Base-by-base conservation (phyloP, 1,140 invertebrate species). In the Daktulosphaira vitifoliae region DNA sequence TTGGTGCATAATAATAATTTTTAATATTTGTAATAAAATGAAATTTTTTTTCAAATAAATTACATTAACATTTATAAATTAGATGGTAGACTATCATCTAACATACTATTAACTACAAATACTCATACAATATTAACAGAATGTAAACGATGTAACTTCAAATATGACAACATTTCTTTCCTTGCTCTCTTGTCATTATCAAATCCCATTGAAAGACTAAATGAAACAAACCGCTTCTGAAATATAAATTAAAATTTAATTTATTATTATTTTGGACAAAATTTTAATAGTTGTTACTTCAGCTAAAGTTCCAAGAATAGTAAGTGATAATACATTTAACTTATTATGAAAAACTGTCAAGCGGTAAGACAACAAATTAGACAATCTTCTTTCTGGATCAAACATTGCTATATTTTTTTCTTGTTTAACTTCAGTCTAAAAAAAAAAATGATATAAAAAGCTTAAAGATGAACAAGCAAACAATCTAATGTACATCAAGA, bases 301-400 rank as follows among this genome's bases (percentile, higher is more conserved):
- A 46, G 56, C 56, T n/a, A 62, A 39, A 22, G 56, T 62, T 15
- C 56, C 25, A 22, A 62, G 56, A 48, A 62, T 62, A 22, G 56
- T 62, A 8, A 62, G 42, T 15, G 56, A 62, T 22, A 62, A 62
- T 48, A 25, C 46, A 29, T 22, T 62, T 20, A 62, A 33, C 20
- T 62, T 62, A 9, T 62, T 62, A 20, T 62, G 56, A 62, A 62
- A 62, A n/a, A 48, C 56, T n/a, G 56, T 62, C 42, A 62, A 48
- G 1, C 56, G 42, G 44, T 62, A 62, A 20, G 56, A 62, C 29
- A 62, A 62, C 2, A 62, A 62, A 62, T 46, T 25, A 13, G 56
- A 22, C 3, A 62, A 42, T 3, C 56, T 62, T 48, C 56, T 62
- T 46, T 62, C 56, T 2, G 56, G 56, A 62, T 62, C 56, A 46